Base-by-base conservation (phyloP, 1,140 invertebrate species). In the Sminthurides bifidus region DNA sequence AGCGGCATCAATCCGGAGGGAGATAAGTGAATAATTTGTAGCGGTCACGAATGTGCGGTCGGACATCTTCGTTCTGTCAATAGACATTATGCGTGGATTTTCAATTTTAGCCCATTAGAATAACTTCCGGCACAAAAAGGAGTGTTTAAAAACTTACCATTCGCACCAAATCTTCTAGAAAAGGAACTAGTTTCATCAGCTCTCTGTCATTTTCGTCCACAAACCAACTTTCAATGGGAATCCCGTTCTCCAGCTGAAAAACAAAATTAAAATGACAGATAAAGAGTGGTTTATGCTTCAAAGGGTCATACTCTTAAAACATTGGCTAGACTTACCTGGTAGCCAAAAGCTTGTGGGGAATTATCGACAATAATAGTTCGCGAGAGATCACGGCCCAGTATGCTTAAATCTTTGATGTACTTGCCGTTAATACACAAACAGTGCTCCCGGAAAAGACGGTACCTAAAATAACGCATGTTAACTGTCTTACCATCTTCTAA, bases 211-310 rank as follows among this genome's bases (percentile, higher is more conserved):
- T 80, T 66, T 83, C 79, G 73, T 96, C 90, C 35, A 88, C 81
- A 74, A 95, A 97, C 92, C 93, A 97, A 71, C 89, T 93, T 73
- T 93, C 88, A 67, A 97, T 96, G 0, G 92, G 92, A 63, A 97
- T 96, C 31, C 92, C 92, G 75, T 96, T 96, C 73, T 95, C 90
- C 56, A 93, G 71, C 82, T 93, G 75, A 37, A 82, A 79, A 71
- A 71, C 48, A 67, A 66, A 59, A 31, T 66, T 56, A 53, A 56
- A 4, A 3, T n/a, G 37, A 35, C 40, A 19, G 21, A 10, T 19
- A n/a, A 44, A 44, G 17, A 44, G 37, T 23, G 24, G 55, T 45
- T 46, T 14, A 38, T 8, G 8, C 40, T 12, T 19, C 6, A 55
- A 46, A 37, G 2, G 40, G 44, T n/a, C n/a, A 17, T 44, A 45